These are phyloP conservation scores for Myotis findleyi DNA, from an alignment of 2,797 vertebrate genomes.

Conservation along the genomic window DNA sequence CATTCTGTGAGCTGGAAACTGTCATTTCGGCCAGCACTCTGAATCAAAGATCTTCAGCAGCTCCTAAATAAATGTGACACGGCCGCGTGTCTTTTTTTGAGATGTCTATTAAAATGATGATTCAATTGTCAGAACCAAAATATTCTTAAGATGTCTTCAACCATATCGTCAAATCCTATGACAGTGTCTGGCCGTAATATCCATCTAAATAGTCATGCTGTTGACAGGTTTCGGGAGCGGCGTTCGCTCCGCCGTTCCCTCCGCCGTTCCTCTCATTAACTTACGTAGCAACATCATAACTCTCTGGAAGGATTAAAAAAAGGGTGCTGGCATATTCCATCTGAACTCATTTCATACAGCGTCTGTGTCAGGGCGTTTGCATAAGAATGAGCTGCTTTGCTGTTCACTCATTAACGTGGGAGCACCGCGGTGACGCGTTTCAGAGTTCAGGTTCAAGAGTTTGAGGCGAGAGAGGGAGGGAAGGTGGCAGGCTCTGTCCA, in stretches of 20 bases:
- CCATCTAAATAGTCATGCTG: constrained; percentile 64
- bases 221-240: constrained; percentile 78
- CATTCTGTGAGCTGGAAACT: constrained; percentile 47
- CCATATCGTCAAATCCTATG: constrained; percentile 78
- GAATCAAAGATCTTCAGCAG: constrained; percentile 73
- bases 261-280: constrained; percentile 69
- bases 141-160: constrained; percentile 78
- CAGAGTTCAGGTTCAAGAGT: constrained; percentile 75
- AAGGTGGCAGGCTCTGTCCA: neutral
- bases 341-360: constrained; percentile 59
- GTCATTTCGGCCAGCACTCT: constrained; percentile 62
- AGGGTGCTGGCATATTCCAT: constrained; percentile 65
- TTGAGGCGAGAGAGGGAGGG: constrained; percentile 47
- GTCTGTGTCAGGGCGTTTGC: constrained; percentile 74
- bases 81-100: constrained; percentile 67
- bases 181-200: constrained; percentile 78
- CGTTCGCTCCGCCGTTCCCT: constrained; percentile 66
- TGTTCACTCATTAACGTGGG: constrained; percentile 76
- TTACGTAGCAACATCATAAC: constrained; percentile 73
- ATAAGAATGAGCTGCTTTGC: constrained; percentile 80
- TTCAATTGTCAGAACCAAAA: constrained; percentile 83
- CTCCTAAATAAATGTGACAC: constrained; percentile 75
- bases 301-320: constrained; percentile 71
- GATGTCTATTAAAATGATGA: constrained; percentile 78
- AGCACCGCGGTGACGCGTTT: constrained; percentile 58